These are phyloP conservation scores for Hyles lineata DNA, from an alignment of 2,888 invertebrate genomes.

Conservation along the genomic window DNA sequence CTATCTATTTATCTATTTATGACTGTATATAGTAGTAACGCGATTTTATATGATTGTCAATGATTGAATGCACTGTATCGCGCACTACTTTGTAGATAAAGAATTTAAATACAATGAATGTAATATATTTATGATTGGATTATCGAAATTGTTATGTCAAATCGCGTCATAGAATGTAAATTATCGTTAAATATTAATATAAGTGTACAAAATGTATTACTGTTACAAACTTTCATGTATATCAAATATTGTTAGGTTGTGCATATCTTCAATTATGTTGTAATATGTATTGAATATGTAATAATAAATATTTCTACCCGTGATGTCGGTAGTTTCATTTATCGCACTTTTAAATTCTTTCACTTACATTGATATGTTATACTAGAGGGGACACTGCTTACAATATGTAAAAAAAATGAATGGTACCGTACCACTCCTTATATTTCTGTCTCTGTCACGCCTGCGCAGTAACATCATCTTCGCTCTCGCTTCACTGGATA, in stretches of 20 bases:
- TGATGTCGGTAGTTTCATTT: constrained; percentile 48
- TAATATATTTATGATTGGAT: neutral
- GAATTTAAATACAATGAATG: neutral
- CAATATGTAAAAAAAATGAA: no score
- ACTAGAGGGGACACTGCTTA: no score
- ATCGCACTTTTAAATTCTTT: neutral
- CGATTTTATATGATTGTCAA: neutral
- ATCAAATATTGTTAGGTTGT: constrained; percentile 56
- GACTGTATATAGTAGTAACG: neutral
- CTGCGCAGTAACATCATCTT: no score
- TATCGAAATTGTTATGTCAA: constrained; percentile 7
- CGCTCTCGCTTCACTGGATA: no score
- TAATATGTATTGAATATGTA: constrained; percentile 41
- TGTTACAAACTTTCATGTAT: constrained; percentile 53
- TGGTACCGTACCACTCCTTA: no score
- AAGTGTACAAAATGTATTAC: constrained; percentile 54
- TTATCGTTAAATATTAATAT: constrained; percentile 27
- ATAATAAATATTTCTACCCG: constrained; percentile 64
- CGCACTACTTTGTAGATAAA: neutral
- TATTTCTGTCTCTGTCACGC: no score
- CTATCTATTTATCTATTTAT: neutral
- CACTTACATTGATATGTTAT: neutral
- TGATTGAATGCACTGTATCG: neutral
- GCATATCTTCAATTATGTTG: constrained; percentile 69
- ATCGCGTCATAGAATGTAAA: constrained; percentile 19